phyloP scores from a whole-genome alignment of 1,140 invertebrate genomes.

The Bicyclus anynana region DNA sequence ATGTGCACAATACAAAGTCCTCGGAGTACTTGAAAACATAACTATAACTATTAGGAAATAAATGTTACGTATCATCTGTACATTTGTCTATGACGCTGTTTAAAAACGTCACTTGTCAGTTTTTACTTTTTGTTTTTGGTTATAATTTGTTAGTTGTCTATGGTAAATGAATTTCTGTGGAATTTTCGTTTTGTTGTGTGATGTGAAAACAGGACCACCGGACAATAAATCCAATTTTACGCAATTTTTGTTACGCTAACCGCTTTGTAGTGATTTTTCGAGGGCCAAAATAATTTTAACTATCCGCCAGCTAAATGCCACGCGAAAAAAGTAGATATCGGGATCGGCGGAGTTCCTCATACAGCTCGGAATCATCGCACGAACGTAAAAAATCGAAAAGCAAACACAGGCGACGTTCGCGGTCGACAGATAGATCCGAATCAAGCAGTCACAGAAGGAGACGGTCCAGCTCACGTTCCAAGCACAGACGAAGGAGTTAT shows the following conservation, averaged over 20 bases:
- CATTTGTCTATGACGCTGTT: too few species aligned
- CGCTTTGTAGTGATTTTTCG: not conserved
- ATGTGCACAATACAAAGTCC: too few species aligned
- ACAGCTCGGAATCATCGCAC: constrained; percentile 61
- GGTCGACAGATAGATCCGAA: constrained; percentile 56
- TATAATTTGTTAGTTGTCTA: too few species aligned
- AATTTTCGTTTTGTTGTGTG: too few species aligned
- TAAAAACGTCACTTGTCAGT: too few species aligned
- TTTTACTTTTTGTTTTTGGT: too few species aligned
- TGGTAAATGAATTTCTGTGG: too few species aligned
- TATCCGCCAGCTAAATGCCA: constrained; percentile 37
- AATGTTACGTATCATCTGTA: too few species aligned
- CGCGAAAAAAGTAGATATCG: constrained; percentile 60
- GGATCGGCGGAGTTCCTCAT: constrained; percentile 58
- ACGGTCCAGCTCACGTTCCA: constrained; percentile 50
- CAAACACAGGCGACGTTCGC: constrained; percentile 56
- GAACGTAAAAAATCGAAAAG: constrained; percentile 62
- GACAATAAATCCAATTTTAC: too few species aligned
- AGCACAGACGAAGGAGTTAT: constrained; percentile 51
- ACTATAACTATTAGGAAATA: too few species aligned
- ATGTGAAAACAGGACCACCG: too few species aligned
- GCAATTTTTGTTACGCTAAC: not conserved
- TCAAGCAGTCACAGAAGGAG: constrained; percentile 48
- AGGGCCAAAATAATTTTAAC: not conserved
- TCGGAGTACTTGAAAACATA: too few species aligned